Percentiles rank a stretch among this genome's conserved stretches.
phyloP scores from a whole-genome alignment of 1,140 invertebrate genomes.

The Microplitis demolitor region DNA sequence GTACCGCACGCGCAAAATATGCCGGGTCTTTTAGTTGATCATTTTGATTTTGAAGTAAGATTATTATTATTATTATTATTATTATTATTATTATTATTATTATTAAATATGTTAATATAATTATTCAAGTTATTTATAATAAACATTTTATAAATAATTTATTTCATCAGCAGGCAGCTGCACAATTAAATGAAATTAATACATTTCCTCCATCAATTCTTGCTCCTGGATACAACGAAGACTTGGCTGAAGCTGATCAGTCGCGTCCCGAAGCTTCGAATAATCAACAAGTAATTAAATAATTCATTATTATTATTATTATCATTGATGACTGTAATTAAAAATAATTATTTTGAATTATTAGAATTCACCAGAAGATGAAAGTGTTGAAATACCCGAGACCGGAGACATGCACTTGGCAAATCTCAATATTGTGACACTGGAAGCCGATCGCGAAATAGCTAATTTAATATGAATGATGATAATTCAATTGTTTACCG shows the following conservation, averaged over 20 bases:
- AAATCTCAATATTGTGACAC: constrained; percentile 28
- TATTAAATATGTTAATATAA: too few relatives aligned
- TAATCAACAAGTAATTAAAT: constrained; percentile 42
- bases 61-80: background rate
- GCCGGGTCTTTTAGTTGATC: constrained; percentile 35
- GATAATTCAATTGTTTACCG: constrained; percentile 32
- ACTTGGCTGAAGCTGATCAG: constrained; percentile 64
- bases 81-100: background rate
- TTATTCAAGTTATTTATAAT: background rate
- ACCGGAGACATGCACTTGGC: background rate
- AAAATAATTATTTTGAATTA: constrained; percentile 2
- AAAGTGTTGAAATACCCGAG: constrained; percentile 26
- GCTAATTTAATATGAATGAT: constrained; percentile 22
- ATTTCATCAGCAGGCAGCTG: constrained; percentile 21
- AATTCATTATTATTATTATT: background rate
- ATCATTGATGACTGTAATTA: background rate
- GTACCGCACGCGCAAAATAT: constrained; percentile 30
- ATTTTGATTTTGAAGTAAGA: constrained; percentile 41
- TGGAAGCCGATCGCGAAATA: constrained; percentile 24
- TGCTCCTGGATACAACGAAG: constrained; percentile 53
- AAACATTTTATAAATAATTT: background rate
- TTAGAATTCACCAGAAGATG: constrained; percentile 27
- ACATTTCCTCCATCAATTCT: constrained; percentile 25
- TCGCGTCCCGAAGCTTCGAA: constrained; percentile 46
- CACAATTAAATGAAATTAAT: constrained; percentile 27